A percentile compares a stretch with the other conserved stretches of the same genome.
Conservation (phyloP, 2,113 vertebrate species). For the Vulpes lagopus region DNA sequence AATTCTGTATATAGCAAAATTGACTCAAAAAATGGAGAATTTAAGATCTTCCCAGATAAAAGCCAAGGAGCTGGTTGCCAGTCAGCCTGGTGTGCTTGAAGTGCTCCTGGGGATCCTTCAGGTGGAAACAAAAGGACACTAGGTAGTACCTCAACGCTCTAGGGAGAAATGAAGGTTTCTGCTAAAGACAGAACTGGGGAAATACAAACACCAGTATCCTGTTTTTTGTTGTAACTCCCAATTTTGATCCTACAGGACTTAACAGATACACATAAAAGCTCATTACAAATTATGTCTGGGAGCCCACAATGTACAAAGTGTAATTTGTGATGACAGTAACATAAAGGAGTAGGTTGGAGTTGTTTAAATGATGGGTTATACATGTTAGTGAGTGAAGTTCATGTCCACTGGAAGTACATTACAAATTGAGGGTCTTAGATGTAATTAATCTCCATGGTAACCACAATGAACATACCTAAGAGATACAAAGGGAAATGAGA, state of each 20-base stretch:
- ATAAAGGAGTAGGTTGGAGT: accelerated
- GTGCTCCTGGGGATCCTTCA: accelerated
- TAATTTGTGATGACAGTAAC: accelerated
- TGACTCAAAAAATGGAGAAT: background rate
- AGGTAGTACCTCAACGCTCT: background rate
- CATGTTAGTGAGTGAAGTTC: background rate
- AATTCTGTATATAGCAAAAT: background rate
- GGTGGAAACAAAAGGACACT: accelerated
- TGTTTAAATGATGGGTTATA: accelerated
- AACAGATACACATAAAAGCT: background rate
- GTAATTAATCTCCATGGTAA: background rate
- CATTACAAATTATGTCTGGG: accelerated
- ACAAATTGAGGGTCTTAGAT: no score
- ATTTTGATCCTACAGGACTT: background rate
- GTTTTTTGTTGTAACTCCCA: no score
- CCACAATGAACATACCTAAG: background rate
- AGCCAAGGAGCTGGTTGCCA: background rate
- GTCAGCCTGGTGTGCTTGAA: background rate
- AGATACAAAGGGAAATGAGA: background rate
- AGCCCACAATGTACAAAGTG: accelerated
- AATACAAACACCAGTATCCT: accelerated
- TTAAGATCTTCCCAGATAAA: background rate
- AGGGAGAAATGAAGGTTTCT: background rate
- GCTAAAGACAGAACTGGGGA: background rate
- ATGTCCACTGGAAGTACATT: no score